Base-by-base conservation (phyloP, 2,797 vertebrate genomes). In the Enteromius mattozi region DNA sequence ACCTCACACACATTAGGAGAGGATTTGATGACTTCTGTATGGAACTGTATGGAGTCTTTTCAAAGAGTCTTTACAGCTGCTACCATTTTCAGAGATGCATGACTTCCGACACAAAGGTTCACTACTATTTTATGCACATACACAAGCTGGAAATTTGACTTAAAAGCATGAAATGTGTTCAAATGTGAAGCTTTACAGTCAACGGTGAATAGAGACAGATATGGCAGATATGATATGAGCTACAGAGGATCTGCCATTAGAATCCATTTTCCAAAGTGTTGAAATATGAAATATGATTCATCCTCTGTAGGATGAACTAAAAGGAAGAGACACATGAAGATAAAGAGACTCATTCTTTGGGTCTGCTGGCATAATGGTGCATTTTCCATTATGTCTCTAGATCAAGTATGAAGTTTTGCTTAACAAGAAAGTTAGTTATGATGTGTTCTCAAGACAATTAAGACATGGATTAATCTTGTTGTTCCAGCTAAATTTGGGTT, bases 261-360 rank as follows among this genome's bases (percentile, higher is more conserved):
- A 81, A 81, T 17, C 5, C 19, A 30, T 76, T 82, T 63, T 37
- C 30, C 13, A 56, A 70, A 17, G 74, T 66, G 42, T 61, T 35
- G 47, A 16, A 78, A 63, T 82, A 72, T 35, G 47, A 16, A 78
- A 63, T 82, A 72, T 54, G 47, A 84, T 80, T 82, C 68, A 82
- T 21, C 35, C 9, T 78, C 37, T 61, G 71, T 81, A 66, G n/a
- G 45, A 70, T 54, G 33, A 78, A 33, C 14, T 3, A 72, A 65
- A 66, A 47, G 75, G 21, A 84, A 45, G 65, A 75, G 17, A 71
- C 24, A 45, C 49, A 69, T 35, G 45, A 78, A 72, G 19, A 59
- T 61, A 66, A 71, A 42, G 2, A 63, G 47, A 30, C 2, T 65
- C 27, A 42, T 47, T 54, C 14, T 76, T 7, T 71, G 8, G 37